Conservation (phyloP, 2,797 vertebrate species). For the Orestias chungarensis region DNA sequence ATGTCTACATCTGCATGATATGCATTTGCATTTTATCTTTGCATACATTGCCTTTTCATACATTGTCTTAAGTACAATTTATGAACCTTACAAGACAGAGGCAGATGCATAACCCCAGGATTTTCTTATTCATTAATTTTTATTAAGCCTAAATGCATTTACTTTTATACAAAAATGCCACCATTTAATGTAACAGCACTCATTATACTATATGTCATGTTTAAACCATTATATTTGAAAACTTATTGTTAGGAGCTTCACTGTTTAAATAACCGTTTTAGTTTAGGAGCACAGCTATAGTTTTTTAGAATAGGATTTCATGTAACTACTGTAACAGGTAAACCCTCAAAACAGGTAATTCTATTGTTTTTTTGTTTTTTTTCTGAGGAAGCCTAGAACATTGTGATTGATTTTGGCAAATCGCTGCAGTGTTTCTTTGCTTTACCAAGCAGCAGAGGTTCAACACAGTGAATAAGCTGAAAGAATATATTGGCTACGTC, state of each 20-base stretch:
- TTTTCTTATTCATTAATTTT: no score
- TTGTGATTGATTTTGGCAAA: not conserved
- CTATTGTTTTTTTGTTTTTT: slow-evolving; percentile 19
- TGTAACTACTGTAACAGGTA: slow-evolving; percentile 11
- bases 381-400: slow-evolving; percentile 15
- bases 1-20: not conserved
- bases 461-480: not conserved
- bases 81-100: no score
- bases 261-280: slow-evolving; percentile 6
- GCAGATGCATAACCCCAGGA: no score
- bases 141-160: no score
- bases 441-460: not conserved
- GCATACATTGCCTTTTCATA: no score
- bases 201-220: no score
- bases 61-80: no score
- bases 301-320: slow-evolving; percentile 15
- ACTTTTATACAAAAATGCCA: no score
- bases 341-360: slow-evolving; percentile 26
- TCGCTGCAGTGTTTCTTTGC: slow-evolving; percentile 7
- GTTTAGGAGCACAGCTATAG: slow-evolving; percentile 6
- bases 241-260: slow-evolving; percentile 7
- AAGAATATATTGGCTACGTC: not conserved
- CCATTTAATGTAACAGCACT: no score
- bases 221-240: slow-evolving; percentile 1
- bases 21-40: slow-evolving; percentile 1